Base-by-base conservation (phyloP, 1,140 invertebrate genomes). In the Brachionus manjavacas region DNA sequence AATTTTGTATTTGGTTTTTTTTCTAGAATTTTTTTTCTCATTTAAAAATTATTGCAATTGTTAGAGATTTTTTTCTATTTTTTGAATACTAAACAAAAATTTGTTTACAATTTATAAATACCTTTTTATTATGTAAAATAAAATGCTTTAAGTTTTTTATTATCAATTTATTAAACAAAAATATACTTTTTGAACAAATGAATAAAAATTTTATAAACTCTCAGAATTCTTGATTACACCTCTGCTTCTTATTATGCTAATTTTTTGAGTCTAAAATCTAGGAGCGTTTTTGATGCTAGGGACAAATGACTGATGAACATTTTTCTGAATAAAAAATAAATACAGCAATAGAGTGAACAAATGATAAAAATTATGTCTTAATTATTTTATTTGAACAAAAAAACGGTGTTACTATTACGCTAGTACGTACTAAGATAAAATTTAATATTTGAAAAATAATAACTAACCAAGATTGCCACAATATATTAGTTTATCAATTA, bases 81-180 rank as follows among this genome's bases (percentile, higher is more conserved):
- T 46, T 60, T 20, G 16, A 60, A 60, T 60, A 16, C 9, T 25
- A 60, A 8, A 20, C 20, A 55, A 55, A 60, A 60, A 3, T 35
- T 60, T 60, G 52, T 60, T 60, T 60, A 60, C 52, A 70, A 70
- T 70, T 35, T 70, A 31, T 31, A 70, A 70, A 39, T 39, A 70
- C 66, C 25, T 31, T 39, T 20, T 60, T 25, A 60, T 25, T 23
- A 60, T 60, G 52, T 60, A 60, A 60, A 39, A 35, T 70, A 70
- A 35, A 70, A 39, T 35, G 35, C 66, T 70, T 70, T 39, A 28
- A 25, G 25, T 7, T 39, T 31, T 35, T 35, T 7, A 0, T 31
- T 60, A 20, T 60, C n/a, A 60, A 16, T 60, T 60, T 60, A 60
- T 60, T 23, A 60, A 60, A 20, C 23, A 60, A 20, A 23, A 70